phyloP scores from a whole-genome alignment of 30 jellyfish, hydroid and myxozoan species.

The Aurelia aurita region DNA sequence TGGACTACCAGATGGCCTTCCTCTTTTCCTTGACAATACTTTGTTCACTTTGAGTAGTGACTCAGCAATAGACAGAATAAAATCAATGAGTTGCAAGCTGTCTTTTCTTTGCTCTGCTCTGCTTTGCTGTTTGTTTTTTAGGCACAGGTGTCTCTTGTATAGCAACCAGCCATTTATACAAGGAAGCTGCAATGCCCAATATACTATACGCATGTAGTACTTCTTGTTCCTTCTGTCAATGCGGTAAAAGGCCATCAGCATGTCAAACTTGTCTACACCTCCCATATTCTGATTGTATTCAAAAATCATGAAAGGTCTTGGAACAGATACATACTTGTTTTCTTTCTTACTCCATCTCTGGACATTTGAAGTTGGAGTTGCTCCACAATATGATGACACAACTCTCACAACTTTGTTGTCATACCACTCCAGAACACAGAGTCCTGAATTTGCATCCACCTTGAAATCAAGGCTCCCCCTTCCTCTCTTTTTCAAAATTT shows the following conservation, averaged over 20 bases:
- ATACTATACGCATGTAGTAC: slow-evolving; percentile 25
- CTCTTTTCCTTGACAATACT: slow-evolving; percentile 27
- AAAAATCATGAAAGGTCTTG: slow-evolving; percentile 22
- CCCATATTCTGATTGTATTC: slow-evolving; percentile 34
- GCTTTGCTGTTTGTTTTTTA: background rate
- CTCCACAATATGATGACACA: no score
- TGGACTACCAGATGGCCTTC: slow-evolving; percentile 44
- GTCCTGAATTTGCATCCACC: slow-evolving; percentile 74
- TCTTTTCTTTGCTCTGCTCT: background rate
- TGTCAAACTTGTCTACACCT: slow-evolving; percentile 17
- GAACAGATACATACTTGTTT: background rate
- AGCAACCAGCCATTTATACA: slow-evolving; percentile 24
- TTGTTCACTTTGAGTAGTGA: slow-evolving; percentile 16
- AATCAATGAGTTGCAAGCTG: background rate
- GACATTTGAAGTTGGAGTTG: slow-evolving; percentile 22
- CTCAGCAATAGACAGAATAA: slow-evolving; percentile 7
- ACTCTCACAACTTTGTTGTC: slow-evolving; percentile 66
- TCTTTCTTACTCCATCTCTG: slow-evolving; percentile 34
- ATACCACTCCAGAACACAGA: slow-evolving; percentile 60
- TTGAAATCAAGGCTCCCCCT: slow-evolving; percentile 37
- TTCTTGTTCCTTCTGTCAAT: slow-evolving; percentile 42
- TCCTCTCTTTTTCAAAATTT: slow-evolving; percentile 32
- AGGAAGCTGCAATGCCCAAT: slow-evolving; percentile 46
- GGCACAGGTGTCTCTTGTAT: background rate
- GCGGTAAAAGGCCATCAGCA: slow-evolving; percentile 33